phyloP scores from a whole-genome alignment of 2,888 invertebrate genomes.

The Sphaerophoria rueppellii region DNA sequence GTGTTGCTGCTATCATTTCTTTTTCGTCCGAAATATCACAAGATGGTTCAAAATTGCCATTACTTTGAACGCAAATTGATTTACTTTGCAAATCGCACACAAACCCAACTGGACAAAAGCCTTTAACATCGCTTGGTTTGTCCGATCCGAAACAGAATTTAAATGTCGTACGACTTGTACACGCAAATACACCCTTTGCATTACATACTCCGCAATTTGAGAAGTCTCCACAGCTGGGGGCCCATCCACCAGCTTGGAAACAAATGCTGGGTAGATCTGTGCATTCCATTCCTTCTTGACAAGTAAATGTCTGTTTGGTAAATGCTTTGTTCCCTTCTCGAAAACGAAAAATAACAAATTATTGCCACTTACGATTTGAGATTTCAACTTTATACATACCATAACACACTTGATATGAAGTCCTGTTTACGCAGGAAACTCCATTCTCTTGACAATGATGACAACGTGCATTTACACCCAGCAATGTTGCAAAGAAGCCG shows the following conservation, averaged over 20 bases:
- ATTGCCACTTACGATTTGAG: not conserved
- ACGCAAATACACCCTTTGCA: conserved; percentile 77
- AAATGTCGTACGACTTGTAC: conserved; percentile 78
- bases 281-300: conserved; percentile 78
- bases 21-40: not conserved
- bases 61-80: conserved; percentile 75
- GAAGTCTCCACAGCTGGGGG: conserved; percentile 78
- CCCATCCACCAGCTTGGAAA: conserved; percentile 77
- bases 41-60: not conserved
- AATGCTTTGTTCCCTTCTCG: conserved; percentile 71
- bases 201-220: conserved; percentile 78
- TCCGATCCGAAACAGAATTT: conserved; percentile 79
- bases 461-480: conserved; percentile 70
- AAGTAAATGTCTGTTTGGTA: conserved; percentile 76
- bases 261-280: conserved; percentile 78
- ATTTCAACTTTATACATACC: conserved; percentile 66
- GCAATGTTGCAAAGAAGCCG: not conserved
- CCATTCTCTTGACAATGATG: conserved; percentile 78
- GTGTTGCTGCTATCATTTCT: no score
- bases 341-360: not conserved
- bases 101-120: conserved; percentile 77
- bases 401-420: conserved; percentile 78
- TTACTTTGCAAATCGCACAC: conserved; percentile 77
- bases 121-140: conserved; percentile 75
- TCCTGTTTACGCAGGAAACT: conserved; percentile 78